Evolutionary conservation across 2,888 invertebrate species (phyloP).

Genomic region (Drosophila merina): DNA sequence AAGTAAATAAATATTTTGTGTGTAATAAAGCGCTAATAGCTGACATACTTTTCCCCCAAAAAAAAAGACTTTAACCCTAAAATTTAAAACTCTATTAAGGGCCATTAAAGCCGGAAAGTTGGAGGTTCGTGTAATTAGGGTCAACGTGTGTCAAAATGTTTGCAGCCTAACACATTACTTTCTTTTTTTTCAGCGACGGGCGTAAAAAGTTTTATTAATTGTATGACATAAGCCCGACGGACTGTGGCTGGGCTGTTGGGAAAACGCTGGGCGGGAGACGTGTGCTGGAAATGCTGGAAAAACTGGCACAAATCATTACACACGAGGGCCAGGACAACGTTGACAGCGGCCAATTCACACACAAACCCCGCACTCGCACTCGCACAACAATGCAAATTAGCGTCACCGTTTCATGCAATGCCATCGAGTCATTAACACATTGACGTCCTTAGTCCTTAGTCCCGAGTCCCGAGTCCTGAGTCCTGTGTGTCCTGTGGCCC

Average conservation of each 20-base stretch:
- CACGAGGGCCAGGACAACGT: constrained; percentile 44
- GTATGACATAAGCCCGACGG: constrained; percentile 54
- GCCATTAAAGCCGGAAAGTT: neutral
- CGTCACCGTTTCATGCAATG: constrained; percentile 62
- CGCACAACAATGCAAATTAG: constrained; percentile 59
- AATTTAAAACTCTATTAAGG: neutral
- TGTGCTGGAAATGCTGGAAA: constrained; percentile 9
- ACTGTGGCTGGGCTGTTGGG: neutral
- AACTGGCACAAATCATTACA: constrained; percentile 60
- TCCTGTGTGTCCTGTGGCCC: constrained; percentile 6
- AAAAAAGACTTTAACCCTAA: neutral
- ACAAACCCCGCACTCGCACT: constrained; percentile 17
- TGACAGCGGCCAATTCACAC: constrained; percentile 53
- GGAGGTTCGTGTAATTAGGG: constrained; percentile 55
- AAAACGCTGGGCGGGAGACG: neutral
- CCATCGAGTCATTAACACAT: constrained; percentile 67
- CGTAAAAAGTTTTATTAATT: constrained; percentile 51
- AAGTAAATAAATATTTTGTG: neutral
- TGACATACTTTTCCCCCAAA: no score
- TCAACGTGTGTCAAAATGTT: constrained; percentile 49
- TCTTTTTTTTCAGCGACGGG: constrained; percentile 12
- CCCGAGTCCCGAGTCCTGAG: constrained; percentile 2
- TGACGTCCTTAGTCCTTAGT: constrained; percentile 31
- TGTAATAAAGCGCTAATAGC: neutral
- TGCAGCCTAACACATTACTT: constrained; percentile 22